A percentile compares a stretch with the other conserved stretches of the same genome.
These are phyloP conservation scores for Microctenopoma lineatum DNA, from an alignment of 2,797 vertebrate species.

Conservation along the genomic window DNA sequence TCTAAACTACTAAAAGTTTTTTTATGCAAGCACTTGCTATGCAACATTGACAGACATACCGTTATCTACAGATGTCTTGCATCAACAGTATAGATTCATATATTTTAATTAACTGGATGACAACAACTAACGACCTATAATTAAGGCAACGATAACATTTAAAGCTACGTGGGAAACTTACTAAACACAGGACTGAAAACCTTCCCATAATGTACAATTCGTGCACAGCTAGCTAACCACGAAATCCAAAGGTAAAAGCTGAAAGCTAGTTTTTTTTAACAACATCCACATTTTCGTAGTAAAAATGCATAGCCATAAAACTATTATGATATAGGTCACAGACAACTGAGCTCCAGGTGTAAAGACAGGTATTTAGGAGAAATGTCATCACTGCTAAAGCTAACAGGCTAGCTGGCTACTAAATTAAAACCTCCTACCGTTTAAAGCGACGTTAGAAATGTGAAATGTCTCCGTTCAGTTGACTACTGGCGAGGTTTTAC, in stretches of 20 bases:
- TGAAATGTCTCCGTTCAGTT: slow-evolving; percentile 6
- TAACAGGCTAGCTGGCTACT: slow-evolving; percentile 57
- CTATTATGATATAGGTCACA: accelerated
- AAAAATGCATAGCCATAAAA: accelerated
- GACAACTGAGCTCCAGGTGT: background rate
- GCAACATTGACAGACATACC: too few species aligned
- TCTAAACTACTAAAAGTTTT: too few species aligned
- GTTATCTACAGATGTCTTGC: too few species aligned
- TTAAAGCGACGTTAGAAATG: slow-evolving; percentile 9
- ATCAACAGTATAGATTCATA: too few species aligned
- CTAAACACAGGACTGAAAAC: background rate
- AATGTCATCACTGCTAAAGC: slow-evolving; percentile 51
- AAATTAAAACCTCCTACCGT: slow-evolving; percentile 55
- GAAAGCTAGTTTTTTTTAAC: background rate
- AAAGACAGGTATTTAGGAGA: slow-evolving; percentile 34
- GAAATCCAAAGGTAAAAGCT: background rate
- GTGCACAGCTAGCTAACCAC: slow-evolving; percentile 23
- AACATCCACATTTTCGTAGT: background rate
- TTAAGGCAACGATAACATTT: background rate
- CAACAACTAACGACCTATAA: too few species aligned
- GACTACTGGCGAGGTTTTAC: slow-evolving; percentile 28
- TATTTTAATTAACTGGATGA: too few species aligned
- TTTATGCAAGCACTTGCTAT: too few species aligned
- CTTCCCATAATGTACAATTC: background rate
- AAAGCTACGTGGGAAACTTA: background rate